These are phyloP conservation scores for Hycleus phaleratus DNA, from an alignment of 1,140 invertebrate species.

Conservation along the genomic window DNA sequence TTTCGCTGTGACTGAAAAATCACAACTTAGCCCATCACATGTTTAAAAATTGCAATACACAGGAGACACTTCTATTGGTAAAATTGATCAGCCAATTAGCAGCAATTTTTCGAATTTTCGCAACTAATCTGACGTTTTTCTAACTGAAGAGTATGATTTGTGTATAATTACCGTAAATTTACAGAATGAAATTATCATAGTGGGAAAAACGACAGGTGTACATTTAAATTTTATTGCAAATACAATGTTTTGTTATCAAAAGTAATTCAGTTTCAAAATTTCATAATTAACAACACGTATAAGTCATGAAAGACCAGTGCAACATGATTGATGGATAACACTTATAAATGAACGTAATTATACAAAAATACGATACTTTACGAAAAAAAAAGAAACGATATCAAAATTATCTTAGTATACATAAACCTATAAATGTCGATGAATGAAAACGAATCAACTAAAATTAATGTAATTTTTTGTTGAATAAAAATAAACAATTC, in stretches of 20 bases:
- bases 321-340: constrained; percentile 7
- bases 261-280: constrained; percentile 14
- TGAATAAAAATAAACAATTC: too few species aligned
- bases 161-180: too few species aligned
- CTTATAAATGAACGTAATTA: constrained; percentile 3
- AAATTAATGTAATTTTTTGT: too few species aligned
- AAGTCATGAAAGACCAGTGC: constrained; percentile 10
- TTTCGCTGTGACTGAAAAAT: too few species aligned
- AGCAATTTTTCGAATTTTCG: too few species aligned
- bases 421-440: constrained; percentile 18
- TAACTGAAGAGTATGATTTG: too few species aligned
- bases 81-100: too few species aligned
- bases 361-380: constrained; percentile 2
- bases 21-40: too few species aligned
- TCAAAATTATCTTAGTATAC: background rate
- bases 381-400: constrained; percentile 11
- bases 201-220: background rate
- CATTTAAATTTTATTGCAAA: constrained; percentile 20
- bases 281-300: constrained; percentile 13
- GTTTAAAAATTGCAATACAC: too few species aligned
- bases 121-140: too few species aligned
- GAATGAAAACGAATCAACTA: constrained; percentile 1
- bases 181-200: too few species aligned
- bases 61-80: too few species aligned
- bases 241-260: constrained; percentile 15